Evolutionary conservation across 2,113 vertebrate genomes (phyloP).

Genomic region (Halichoerus grypus): DNA sequence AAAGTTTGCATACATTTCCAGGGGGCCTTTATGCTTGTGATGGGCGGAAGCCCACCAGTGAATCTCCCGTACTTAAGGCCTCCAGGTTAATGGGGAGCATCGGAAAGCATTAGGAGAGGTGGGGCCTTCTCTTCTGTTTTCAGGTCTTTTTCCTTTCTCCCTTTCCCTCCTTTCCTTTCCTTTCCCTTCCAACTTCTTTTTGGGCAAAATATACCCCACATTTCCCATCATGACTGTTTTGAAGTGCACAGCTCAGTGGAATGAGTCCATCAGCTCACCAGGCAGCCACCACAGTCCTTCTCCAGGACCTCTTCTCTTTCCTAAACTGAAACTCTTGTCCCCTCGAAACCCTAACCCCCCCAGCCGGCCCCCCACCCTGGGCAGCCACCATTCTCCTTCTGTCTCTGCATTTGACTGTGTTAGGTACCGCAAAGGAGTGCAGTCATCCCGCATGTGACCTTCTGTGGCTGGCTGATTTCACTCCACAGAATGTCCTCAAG

Average conservation of each 20-base stretch:
- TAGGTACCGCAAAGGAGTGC: too few relatives aligned
- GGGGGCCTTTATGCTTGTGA: background rate
- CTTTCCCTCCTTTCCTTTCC: background rate
- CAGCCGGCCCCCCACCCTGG: rapidly evolving
- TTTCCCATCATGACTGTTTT: background rate
- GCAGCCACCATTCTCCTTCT: background rate
- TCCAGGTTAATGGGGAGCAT: background rate
- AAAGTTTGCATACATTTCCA: background rate
- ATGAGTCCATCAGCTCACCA: rapidly evolving
- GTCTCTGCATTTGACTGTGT: background rate
- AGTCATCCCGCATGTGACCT: background rate
- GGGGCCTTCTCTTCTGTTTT: background rate
- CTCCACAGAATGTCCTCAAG: too few relatives aligned
- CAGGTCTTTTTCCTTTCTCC: background rate
- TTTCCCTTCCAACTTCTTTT: background rate
- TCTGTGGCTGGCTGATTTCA: background rate
- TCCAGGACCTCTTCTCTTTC: background rate
- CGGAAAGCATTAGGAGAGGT: background rate
- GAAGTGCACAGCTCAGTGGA: background rate
- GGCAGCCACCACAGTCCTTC: background rate
- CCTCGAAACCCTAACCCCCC: background rate
- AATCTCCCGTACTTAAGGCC: background rate
- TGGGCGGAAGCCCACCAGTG: background rate
- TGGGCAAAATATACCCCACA: background rate
- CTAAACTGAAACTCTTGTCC: background rate